Percentiles rank a stretch among this genome's conserved stretches.
These are phyloP conservation scores for Protula sp. DNA, from an alignment of 2,888 invertebrate species.

Conservation along the genomic window DNA sequence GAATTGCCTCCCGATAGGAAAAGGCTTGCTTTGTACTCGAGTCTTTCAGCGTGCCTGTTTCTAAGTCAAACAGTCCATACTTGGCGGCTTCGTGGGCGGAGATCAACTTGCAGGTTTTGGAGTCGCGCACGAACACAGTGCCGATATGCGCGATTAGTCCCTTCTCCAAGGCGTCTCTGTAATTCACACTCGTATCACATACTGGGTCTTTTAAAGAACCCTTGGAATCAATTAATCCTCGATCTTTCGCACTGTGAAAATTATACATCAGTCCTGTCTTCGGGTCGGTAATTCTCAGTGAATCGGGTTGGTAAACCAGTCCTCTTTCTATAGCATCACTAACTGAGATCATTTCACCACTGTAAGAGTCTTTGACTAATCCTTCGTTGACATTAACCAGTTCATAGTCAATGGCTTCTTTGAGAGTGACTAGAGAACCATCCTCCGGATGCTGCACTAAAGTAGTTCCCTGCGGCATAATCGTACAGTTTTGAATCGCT, in stretches of 20 bases:
- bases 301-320: neutral
- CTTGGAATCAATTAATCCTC: too few species aligned
- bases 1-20: neutral
- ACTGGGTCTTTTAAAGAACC: too few species aligned
- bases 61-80: constrained; percentile 68
- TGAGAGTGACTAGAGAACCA: neutral
- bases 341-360: neutral
- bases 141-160: too few species aligned
- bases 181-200: too few species aligned
- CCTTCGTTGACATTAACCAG: neutral
- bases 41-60: constrained; percentile 15
- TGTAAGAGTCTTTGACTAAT: neutral
- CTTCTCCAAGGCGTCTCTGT: too few species aligned
- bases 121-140: neutral
- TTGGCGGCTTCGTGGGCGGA: constrained; percentile 48
- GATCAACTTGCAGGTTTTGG: neutral
- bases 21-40: neutral
- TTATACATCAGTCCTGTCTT: too few species aligned
- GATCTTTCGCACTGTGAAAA: too few species aligned
- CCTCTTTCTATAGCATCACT: neutral
- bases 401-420: neutral
- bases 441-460: neutral
- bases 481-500: too few species aligned
- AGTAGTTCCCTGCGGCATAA: too few species aligned
- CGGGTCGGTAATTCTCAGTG: too few species aligned